Evolutionary conservation across 2,797 vertebrate species (phyloP).

Genomic region (Sebastes taczanowskii): DNA sequence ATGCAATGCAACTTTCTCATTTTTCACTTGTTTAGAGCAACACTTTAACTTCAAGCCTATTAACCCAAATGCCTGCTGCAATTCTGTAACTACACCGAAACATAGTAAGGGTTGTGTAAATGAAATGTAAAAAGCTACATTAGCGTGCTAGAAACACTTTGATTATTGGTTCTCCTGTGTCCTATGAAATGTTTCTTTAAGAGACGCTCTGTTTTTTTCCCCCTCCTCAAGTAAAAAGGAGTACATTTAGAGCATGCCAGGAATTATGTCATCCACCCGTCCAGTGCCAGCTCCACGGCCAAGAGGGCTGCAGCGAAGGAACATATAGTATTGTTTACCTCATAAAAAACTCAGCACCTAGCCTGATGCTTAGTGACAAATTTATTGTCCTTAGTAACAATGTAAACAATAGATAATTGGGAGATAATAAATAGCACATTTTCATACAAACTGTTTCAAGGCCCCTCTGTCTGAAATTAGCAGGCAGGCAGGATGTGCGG

Average conservation of each 20-base stretch:
- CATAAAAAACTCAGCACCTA: slow-evolving; percentile 91
- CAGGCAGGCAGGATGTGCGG: slow-evolving; percentile 54
- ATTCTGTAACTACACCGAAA: slow-evolving; percentile 21
- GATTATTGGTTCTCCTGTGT: slow-evolving; percentile 74
- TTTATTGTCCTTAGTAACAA: slow-evolving; percentile 92
- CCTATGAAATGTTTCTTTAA: slow-evolving; percentile 83
- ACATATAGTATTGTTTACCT: slow-evolving; percentile 96
- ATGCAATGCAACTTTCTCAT: not conserved
- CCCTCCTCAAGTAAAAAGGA: slow-evolving; percentile 84
- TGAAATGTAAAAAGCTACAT: slow-evolving; percentile 55
- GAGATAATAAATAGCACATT: slow-evolving; percentile 83
- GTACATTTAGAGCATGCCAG: slow-evolving; percentile 90
- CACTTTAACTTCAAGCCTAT: slow-evolving; percentile 16
- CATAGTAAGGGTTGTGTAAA: slow-evolving; percentile 40
- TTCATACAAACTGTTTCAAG: slow-evolving; percentile 56
- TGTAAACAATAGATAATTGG: slow-evolving; percentile 91
- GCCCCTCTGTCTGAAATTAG: slow-evolving; percentile 65
- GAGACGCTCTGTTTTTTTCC: slow-evolving; percentile 64
- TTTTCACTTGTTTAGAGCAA: slow-evolving; percentile 20
- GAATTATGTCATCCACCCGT: slow-evolving; percentile 91
- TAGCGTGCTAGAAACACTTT: slow-evolving; percentile 60
- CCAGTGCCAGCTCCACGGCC: slow-evolving; percentile 87
- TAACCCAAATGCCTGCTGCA: slow-evolving; percentile 21
- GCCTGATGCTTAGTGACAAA: slow-evolving; percentile 86
- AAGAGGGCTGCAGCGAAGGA: slow-evolving; percentile 88